Evolutionary conservation across 2,113 vertebrate species (phyloP), one percentile per base, ranked within the genome.

Genomic region (Cololabis saira): DNA sequence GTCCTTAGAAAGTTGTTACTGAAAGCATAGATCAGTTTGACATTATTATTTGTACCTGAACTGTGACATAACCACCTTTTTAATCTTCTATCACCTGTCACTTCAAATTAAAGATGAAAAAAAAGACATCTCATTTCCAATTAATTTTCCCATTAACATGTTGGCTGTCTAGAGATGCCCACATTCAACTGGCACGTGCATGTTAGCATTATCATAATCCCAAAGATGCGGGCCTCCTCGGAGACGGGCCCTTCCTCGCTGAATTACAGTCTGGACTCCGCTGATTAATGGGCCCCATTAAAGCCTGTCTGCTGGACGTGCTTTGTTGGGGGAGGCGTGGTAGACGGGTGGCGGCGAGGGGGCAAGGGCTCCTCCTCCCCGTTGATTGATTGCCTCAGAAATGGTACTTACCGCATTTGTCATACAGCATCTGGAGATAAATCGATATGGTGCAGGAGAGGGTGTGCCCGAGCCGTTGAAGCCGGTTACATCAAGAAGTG

Each of bases 231-330:
- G 69, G 82, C 18, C 54, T 76, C 76, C 69, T 76, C 12, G 67
- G 52, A 54, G 57, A 57, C 63, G 1, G 24, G 64, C 16, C 45
- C 60, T 71, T 71, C 80, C 67, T 55, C 15, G 18, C 62, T 63
- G 74, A 79, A 81, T 79, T 75, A 56, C 55, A 58, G 71, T 70
- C 71, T 69, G 70, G 79, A 30, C 68, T 76, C 73, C 11, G 3
- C 78, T 91, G 91, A 90, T 90, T 86, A 90, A 92, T 91, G 84
- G 71, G 47, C 57, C 67, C 90, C 84, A 91, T 92, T 90, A 90
- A 90, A 86, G 56, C 21, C 78, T 50, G 80, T 89, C 85, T 78
- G 84, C 78, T 68, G 59, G 58, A 78, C 41, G 74, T 55, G 73
- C 69, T 72, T 45, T 17, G 81, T 49, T 59, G 73, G 76, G 63